These are phyloP conservation scores for Ptychodera flava DNA, from an alignment of 35 echinoderm and acorn worm genomes.

Conservation along the genomic window DNA sequence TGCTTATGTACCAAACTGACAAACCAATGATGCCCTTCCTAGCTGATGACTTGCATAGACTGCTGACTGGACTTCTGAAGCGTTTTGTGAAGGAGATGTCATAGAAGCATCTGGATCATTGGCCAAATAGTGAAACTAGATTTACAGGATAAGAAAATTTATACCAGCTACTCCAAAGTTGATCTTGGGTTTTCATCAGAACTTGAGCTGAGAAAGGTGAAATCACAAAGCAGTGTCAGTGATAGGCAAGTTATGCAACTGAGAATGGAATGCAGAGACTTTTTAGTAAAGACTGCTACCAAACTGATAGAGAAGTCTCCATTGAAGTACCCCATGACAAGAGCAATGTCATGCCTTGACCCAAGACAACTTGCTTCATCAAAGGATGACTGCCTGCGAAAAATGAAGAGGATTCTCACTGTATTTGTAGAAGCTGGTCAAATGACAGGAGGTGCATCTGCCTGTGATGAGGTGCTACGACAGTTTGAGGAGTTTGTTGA, in stretches of 20 bases:
- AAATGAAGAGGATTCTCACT: conserved; percentile 33
- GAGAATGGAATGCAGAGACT: conserved; percentile 21
- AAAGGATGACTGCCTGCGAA: conserved; percentile 24
- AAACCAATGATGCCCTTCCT: conserved; percentile 54
- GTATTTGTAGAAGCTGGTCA: conserved; percentile 23
- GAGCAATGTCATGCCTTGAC: conserved; percentile 26
- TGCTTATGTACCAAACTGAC: conserved; percentile 43
- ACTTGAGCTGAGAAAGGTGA: not conserved
- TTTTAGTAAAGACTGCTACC: conserved; percentile 25
- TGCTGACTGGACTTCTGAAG: conserved; percentile 42
- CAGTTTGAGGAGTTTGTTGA: conserved; percentile 28
- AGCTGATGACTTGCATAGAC: conserved; percentile 25
- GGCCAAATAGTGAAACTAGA: not conserved
- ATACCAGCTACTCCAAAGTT: not conserved
- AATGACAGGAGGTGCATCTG: conserved; percentile 15
- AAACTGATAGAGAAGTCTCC: conserved; percentile 46
- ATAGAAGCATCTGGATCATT: not conserved
- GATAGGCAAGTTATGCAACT: conserved; percentile 30
- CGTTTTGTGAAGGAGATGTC: conserved; percentile 35
- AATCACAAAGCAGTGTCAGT: conserved; percentile 25
- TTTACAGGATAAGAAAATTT: too few relatives aligned
- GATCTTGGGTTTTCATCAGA: not conserved
- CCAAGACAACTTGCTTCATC: conserved; percentile 20
- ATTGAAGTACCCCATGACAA: conserved; percentile 35
- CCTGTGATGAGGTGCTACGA: conserved; percentile 31